Evolutionary conservation across 2,113 vertebrate genomes (phyloP), one percentile per base, ranked within the genome.

Genomic region (Tragelaphus scriptus): DNA sequence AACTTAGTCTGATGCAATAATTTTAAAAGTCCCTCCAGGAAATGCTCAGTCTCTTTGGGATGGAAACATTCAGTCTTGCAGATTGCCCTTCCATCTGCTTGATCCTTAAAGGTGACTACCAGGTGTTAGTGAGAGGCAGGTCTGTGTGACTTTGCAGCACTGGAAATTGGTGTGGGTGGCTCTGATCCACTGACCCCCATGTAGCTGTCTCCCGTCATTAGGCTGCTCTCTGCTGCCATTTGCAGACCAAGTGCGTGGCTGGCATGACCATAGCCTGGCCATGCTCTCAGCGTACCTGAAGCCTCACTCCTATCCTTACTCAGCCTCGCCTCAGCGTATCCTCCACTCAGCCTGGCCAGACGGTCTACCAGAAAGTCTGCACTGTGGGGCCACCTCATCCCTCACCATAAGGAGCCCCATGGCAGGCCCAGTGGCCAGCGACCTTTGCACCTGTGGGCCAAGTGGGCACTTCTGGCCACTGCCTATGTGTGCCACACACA

Each of bases 1-100:
- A 91, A 77, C 84, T 87, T 14, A 30, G 44, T 95, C 96, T 96
- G 96, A 97, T 95, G 96, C 84, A 95, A 93, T 89, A 19, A 68
- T 94, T 91, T 93, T 86, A 94, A 85, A 21, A 71, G 19, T 89
- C 56, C 87, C 85, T 63, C 7, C 44, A 92, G 98, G 87, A 93
- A 56, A 65, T 17, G 68, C 71, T 88, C 0, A 12, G 90, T 91
- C 95, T 93, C 95, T 89, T n/a, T 53, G 92, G 94, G 90, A 89
- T 79, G 88, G 71, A 93, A 91, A 82, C 51, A 47, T n/a, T 91
- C 23, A 26, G 4, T 63, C 44, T 93, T 32, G 51, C 81, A 82
- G 68, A 68, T 25, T 15, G 47, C 13, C 25, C 61, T 93, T 55
- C 59, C 26, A 93, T 65, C 55, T 86, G 58, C 56, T 7, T 28